phyloP scores from a whole-genome alignment of 2,797 vertebrate species.

The Anguilla anguilla region DNA sequence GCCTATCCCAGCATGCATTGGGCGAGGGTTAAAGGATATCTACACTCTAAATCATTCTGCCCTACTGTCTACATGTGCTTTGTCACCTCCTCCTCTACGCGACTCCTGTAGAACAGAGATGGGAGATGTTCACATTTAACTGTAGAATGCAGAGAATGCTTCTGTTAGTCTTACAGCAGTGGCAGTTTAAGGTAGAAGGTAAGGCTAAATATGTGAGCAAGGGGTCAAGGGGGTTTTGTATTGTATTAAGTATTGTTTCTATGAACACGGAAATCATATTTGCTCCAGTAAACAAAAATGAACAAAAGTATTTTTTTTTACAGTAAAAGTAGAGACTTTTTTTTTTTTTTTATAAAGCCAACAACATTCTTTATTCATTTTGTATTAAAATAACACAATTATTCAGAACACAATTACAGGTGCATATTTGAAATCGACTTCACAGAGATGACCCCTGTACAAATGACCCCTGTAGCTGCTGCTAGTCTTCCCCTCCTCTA shows the following conservation, averaged over 20 bases:
- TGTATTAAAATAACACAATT: slow-evolving; percentile 64
- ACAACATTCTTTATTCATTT: slow-evolving; percentile 70
- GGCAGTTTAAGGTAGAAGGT: background rate
- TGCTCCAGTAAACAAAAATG: background rate
- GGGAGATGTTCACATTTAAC: background rate
- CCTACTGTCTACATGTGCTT: background rate
- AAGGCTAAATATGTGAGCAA: background rate
- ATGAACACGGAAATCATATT: background rate
- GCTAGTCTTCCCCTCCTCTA: background rate
- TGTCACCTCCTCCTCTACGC: background rate
- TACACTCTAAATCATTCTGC: background rate
- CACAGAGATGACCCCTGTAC: slow-evolving; percentile 54
- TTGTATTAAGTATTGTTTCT: background rate
- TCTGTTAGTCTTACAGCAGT: background rate
- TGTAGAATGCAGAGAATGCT: background rate
- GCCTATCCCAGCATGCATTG: too few species aligned
- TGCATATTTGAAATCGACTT: slow-evolving; percentile 58
- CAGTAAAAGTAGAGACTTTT: background rate
- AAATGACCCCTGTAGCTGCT: slow-evolving; percentile 35
- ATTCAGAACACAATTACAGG: slow-evolving; percentile 51
- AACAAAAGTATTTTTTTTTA: background rate
- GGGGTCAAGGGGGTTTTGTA: background rate
- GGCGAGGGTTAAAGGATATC: background rate
- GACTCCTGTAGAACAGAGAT: background rate
- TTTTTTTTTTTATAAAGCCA: slow-evolving; percentile 47